A percentile compares a stretch with the other conserved stretches of the same genome.
These are phyloP conservation scores for Lepus oiostolus DNA, from an alignment of 2,797 vertebrate genomes.

Conservation along the genomic window DNA sequence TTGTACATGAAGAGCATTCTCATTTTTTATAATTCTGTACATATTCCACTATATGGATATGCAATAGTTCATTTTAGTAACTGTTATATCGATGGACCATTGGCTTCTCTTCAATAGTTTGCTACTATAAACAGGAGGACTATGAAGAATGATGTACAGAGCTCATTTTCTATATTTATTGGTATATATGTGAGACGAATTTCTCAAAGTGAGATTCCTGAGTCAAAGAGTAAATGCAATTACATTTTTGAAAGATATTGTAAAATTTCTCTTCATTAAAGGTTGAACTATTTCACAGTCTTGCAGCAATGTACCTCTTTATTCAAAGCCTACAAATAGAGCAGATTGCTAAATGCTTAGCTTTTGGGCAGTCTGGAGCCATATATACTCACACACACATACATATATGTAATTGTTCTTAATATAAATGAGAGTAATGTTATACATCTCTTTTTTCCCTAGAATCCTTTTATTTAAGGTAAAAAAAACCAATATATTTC, in stretches of 20 bases:
- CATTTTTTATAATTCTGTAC: background rate
- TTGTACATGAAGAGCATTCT: background rate
- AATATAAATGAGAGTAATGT: background rate
- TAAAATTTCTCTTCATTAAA: slow-evolving; percentile 57
- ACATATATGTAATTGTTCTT: background rate
- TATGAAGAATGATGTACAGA: background rate
- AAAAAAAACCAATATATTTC: too few species aligned
- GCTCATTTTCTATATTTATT: slow-evolving; percentile 44
- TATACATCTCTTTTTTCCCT: too few species aligned
- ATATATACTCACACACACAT: background rate
- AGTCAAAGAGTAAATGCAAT: slow-evolving; percentile 68
- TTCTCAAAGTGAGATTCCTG: slow-evolving; percentile 20
- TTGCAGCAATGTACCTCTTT: background rate
- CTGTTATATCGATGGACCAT: background rate
- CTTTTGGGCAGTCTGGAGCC: background rate
- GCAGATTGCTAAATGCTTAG: background rate
- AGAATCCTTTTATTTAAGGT: too few species aligned
- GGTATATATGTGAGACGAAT: background rate
- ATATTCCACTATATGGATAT: background rate
- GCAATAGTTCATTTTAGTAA: background rate
- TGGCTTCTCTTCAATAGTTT: slow-evolving; percentile 38
- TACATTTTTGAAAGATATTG: slow-evolving; percentile 39
- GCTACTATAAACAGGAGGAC: background rate
- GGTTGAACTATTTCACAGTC: background rate
- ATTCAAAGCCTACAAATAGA: slow-evolving; percentile 5